Evolutionary conservation across 2,113 vertebrate genomes (phyloP).

Genomic region (Brachirus orientalis): DNA sequence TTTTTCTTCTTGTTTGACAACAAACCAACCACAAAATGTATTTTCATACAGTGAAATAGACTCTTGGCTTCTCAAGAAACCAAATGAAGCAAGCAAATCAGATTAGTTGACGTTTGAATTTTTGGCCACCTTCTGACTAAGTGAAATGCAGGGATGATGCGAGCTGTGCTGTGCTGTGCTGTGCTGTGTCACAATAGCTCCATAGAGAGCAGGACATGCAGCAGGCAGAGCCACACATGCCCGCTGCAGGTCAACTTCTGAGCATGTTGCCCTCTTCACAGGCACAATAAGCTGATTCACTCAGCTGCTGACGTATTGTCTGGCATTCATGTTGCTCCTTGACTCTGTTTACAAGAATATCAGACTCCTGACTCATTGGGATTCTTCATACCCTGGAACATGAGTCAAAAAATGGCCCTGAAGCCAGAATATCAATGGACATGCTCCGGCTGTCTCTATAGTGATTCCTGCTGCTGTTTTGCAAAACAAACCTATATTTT

Average conservation of each 20-base stretch:
- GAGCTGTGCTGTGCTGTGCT: neutral
- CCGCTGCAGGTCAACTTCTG: slow-evolving; percentile 37
- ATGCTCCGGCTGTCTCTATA: neutral
- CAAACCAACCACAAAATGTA: too few relatives aligned
- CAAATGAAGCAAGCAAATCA: neutral
- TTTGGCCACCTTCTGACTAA: neutral
- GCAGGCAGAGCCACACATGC: slow-evolving; percentile 24
- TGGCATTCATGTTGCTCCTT: slow-evolving; percentile 57
- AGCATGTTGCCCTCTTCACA: slow-evolving; percentile 26
- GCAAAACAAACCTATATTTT: slow-evolving; percentile 7
- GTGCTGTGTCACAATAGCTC: slow-evolving; percentile 20
- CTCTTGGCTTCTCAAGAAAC: neutral
- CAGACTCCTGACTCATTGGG: slow-evolving; percentile 65
- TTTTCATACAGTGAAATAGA: neutral
- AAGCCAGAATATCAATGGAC: slow-evolving; percentile 7
- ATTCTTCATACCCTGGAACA: slow-evolving; percentile 39
- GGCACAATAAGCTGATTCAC: slow-evolving; percentile 73
- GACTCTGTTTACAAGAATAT: slow-evolving; percentile 70
- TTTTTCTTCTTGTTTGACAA: neutral
- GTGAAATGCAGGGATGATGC: neutral
- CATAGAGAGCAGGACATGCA: slow-evolving; percentile 27
- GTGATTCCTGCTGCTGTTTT: neutral
- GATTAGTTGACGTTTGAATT: neutral
- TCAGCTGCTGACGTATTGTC: slow-evolving; percentile 66
- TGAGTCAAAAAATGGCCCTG: slow-evolving; percentile 18